phyloP scores from a whole-genome alignment of 2,888 invertebrate species.

The Dasysyrphus tricinctus region DNA sequence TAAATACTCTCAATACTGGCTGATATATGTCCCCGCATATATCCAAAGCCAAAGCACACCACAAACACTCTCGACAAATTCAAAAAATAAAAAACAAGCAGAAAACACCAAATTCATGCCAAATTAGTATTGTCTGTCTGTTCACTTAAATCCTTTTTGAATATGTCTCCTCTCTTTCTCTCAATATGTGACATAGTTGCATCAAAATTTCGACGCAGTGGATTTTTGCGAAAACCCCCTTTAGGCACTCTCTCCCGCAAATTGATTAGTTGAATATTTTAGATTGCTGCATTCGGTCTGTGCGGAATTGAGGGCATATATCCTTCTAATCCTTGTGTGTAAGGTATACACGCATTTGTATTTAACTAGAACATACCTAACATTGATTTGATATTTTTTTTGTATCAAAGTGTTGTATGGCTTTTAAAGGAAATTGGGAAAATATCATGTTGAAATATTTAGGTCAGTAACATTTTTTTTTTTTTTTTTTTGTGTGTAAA shows the following conservation, averaged over 20 bases:
- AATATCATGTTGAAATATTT: conserved; percentile 42
- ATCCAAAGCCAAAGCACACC: conserved; percentile 39
- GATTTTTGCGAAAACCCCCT: conserved; percentile 56
- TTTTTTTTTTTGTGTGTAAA: conserved; percentile 38
- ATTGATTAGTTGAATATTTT: conserved; percentile 76
- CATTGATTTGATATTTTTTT: conserved; percentile 41
- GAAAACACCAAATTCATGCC: conserved; percentile 54
- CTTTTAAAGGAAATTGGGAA: conserved; percentile 50
- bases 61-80: conserved; percentile 10
- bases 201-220: conserved; percentile 74
- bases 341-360: conserved; percentile 56
- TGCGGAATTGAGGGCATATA: conserved; percentile 11
- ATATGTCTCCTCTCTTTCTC: not conserved
- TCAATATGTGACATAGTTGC: conserved; percentile 58
- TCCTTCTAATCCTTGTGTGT: conserved; percentile 38
- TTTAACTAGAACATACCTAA: conserved; percentile 58
- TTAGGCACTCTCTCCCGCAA: conserved; percentile 55
- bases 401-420: not conserved
- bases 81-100: not conserved
- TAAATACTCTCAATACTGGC: conserved; percentile 35
- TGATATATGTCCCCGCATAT: conserved; percentile 18
- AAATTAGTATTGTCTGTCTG: conserved; percentile 62
- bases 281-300: conserved; percentile 57
- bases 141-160: not conserved
- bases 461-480: conserved; percentile 55